phyloP scores from a whole-genome alignment of 2,888 invertebrate genomes.

The Cordylochernes scorpioides region DNA sequence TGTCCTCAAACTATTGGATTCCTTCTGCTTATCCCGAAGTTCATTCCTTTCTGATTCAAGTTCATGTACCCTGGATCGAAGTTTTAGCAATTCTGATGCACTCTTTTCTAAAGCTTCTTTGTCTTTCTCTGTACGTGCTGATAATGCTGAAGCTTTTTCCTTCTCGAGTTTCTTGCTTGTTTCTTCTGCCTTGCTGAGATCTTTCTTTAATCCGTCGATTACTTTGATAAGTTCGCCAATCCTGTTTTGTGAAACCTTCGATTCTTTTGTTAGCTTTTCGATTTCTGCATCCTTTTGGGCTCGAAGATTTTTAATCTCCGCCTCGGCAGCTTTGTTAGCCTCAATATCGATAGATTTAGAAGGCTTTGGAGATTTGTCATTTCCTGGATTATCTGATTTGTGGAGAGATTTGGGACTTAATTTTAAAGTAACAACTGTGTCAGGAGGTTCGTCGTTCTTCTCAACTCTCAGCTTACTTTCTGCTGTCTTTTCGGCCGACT shows the following conservation, averaged over 20 bases:
- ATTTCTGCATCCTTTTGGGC: too few relatives aligned
- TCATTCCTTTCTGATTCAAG: conserved; percentile 37
- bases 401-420: too few relatives aligned
- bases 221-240: conserved; percentile 31
- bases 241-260: too few relatives aligned
- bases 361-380: too few relatives aligned
- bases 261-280: too few relatives aligned
- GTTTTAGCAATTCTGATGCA: conserved; percentile 32
- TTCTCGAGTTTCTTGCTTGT: conserved; percentile 49
- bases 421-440: too few relatives aligned
- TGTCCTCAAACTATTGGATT: conserved; percentile 36
- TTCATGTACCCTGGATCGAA: conserved; percentile 65
- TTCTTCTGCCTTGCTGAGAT: conserved; percentile 35
- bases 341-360: too few relatives aligned
- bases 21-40: conserved; percentile 38
- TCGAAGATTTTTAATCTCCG: too few relatives aligned
- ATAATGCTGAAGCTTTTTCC: conserved; percentile 11
- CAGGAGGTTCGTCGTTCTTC: too few relatives aligned
- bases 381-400: too few relatives aligned
- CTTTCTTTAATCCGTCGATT: conserved; percentile 40
- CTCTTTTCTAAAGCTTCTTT: conserved; percentile 14
- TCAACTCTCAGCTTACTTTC: background rate
- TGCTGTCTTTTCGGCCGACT: conserved; percentile 3
- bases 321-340: too few relatives aligned
- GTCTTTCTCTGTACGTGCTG: conserved; percentile 25